Conservation (phyloP, 1,140 invertebrate species). For the Nephotettix cincticeps region DNA sequence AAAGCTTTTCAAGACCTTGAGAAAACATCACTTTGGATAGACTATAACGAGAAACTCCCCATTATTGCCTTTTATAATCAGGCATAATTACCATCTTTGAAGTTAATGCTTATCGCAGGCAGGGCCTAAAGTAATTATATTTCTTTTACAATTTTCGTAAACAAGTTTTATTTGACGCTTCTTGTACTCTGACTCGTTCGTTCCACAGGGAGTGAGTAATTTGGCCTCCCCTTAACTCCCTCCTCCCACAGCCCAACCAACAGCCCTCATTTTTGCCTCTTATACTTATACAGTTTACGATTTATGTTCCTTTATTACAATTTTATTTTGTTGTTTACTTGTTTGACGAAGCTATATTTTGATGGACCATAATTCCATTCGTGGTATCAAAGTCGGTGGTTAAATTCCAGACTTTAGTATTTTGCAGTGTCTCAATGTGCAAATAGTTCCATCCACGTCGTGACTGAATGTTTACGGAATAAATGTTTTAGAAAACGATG, state of each 20-base stretch:
- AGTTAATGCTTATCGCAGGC: slow-evolving; percentile 7
- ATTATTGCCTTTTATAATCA: slow-evolving; percentile 19
- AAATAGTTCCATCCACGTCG: too few species aligned
- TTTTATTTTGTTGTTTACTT: too few species aligned
- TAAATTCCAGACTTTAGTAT: too few species aligned
- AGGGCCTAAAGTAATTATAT: slow-evolving; percentile 13
- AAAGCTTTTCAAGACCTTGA: neutral
- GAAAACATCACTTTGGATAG: neutral
- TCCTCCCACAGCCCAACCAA: neutral
- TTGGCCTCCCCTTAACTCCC: neutral
- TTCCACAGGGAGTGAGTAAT: neutral
- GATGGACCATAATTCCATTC: too few species aligned
- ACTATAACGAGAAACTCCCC: neutral
- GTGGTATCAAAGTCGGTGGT: too few species aligned
- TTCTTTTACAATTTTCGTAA: slow-evolving; percentile 18
- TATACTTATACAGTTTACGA: too few species aligned
- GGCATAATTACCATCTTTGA: slow-evolving; percentile 10
- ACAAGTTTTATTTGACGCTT: slow-evolving; percentile 15
- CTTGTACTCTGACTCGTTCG: neutral
- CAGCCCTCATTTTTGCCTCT: neutral
- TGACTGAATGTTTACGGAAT: too few species aligned
- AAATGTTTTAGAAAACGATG: too few species aligned
- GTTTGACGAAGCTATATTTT: too few species aligned
- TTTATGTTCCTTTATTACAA: too few species aligned
- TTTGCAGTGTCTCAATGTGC: too few species aligned